phyloP scores from a whole-genome alignment of 37 sponge, comb jelly and placozoan genomes.

The Halichondria panicea region DNA sequence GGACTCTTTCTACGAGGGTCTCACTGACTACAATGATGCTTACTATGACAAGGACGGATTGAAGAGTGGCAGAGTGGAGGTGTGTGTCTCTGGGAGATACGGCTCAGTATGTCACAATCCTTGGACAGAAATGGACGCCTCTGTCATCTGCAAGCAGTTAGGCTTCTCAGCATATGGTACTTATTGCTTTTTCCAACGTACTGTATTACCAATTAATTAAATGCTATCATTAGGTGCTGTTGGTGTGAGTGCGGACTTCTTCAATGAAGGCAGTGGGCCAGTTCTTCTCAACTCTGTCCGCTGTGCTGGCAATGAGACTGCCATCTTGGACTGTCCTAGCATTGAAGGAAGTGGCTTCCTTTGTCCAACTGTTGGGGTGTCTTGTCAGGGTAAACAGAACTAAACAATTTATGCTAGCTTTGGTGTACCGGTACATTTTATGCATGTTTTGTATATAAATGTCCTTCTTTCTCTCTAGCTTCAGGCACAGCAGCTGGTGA shows the following conservation, averaged over 20 bases:
- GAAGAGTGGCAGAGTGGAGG: slow-evolving; percentile 46
- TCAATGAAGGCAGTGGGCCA: slow-evolving; percentile 2
- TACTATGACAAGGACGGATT: slow-evolving; percentile 32
- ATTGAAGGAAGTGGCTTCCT: neutral
- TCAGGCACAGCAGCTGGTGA: neutral
- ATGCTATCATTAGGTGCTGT: neutral
- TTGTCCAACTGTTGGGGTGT: slow-evolving; percentile 2
- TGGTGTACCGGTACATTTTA: too few species aligned
- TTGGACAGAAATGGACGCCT: slow-evolving; percentile 39
- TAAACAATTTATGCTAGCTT: too few species aligned
- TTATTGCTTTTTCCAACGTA: too few species aligned
- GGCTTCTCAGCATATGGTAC: slow-evolving; percentile 40
- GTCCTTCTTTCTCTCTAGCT: too few species aligned
- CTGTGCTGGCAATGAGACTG: slow-evolving; percentile 17
- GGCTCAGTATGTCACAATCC: slow-evolving; percentile 37
- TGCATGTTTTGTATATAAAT: too few species aligned
- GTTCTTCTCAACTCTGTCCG: neutral
- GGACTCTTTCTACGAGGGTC: slow-evolving; percentile 16
- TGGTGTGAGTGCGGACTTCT: slow-evolving; percentile 7
- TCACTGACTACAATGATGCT: slow-evolving; percentile 6
- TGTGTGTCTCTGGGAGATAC: slow-evolving; percentile 45
- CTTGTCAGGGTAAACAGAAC: neutral
- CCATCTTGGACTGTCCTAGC: slow-evolving; percentile 5
- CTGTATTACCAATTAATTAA: neutral
- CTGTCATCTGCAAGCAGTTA: slow-evolving; percentile 42